Conservation (phyloP, 2,113 vertebrate species). For the Macroglossus sobrinus region DNA sequence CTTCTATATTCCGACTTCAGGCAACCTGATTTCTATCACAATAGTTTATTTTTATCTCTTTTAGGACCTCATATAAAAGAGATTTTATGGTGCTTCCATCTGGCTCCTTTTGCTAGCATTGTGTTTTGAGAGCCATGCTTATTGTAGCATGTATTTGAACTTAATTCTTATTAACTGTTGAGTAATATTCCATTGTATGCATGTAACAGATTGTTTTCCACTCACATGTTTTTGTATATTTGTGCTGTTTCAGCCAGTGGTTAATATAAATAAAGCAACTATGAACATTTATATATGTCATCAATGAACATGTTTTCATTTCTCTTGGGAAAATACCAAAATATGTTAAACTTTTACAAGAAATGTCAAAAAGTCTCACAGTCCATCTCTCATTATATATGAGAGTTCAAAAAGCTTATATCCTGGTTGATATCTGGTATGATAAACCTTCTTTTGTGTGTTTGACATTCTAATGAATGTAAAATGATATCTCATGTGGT, state of each 20-base stretch:
- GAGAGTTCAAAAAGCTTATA: neutral
- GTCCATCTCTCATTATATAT: neutral
- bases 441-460: neutral
- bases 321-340: neutral
- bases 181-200: neutral
- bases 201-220: neutral
- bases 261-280: neutral
- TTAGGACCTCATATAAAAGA: neutral
- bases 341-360: neutral
- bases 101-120: neutral
- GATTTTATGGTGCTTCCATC: neutral
- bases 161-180: neutral
- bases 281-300: neutral
- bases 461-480: neutral
- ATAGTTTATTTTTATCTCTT: neutral
- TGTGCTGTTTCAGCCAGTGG: neutral
- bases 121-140: neutral
- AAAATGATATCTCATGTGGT: neutral
- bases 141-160: neutral
- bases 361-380: neutral
- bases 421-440: neutral
- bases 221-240: neutral
- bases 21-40: neutral
- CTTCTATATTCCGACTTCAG: neutral
- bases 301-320: neutral